Evolutionary conservation across 2,888 invertebrate genomes (phyloP).

Genomic region (Hyalella azteca): DNA sequence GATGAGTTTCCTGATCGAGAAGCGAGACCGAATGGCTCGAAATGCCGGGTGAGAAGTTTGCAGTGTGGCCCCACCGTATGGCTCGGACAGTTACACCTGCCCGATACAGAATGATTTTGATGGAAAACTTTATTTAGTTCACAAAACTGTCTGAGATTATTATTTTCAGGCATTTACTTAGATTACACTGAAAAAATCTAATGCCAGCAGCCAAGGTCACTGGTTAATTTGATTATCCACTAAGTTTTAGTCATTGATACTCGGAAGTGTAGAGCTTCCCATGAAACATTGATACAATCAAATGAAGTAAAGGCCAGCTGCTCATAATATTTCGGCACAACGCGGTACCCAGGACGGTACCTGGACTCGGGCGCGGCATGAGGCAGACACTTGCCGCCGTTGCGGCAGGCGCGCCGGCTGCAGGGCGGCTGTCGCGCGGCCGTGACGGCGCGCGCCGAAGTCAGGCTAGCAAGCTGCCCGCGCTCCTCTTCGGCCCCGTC

Average conservation of each 20-base stretch:
- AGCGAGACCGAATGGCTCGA: conserved; percentile 2
- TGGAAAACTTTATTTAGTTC: too few relatives aligned
- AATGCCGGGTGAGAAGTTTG: conserved; percentile 58
- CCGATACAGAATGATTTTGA: conserved; percentile 2
- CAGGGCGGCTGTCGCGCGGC: conserved; percentile 22
- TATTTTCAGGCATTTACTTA: too few relatives aligned
- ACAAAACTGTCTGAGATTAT: too few relatives aligned
- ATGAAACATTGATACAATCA: too few relatives aligned
- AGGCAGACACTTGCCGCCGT: conserved; percentile 41
- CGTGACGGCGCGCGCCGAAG: conserved; percentile 22
- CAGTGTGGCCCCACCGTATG: conserved; percentile 86
- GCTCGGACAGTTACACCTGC: conserved; percentile 79
- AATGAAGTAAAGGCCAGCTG: too few relatives aligned
- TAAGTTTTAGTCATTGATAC: too few relatives aligned
- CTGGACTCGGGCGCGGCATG: neutral
- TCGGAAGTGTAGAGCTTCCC: too few relatives aligned
- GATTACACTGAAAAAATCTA: too few relatives aligned
- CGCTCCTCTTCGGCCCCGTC: neutral
- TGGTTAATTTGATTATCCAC: too few relatives aligned
- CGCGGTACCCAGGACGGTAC: too few relatives aligned
- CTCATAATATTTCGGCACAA: too few relatives aligned
- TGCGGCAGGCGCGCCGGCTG: conserved; percentile 2
- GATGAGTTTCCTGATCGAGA: neutral
- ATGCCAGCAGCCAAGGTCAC: too few relatives aligned
- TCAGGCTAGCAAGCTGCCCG: conserved; percentile 12